Evolutionary conservation across 2,888 invertebrate species (phyloP), one percentile per base, ranked within the genome.

Genomic region (Pogonocherus hispidulus): DNA sequence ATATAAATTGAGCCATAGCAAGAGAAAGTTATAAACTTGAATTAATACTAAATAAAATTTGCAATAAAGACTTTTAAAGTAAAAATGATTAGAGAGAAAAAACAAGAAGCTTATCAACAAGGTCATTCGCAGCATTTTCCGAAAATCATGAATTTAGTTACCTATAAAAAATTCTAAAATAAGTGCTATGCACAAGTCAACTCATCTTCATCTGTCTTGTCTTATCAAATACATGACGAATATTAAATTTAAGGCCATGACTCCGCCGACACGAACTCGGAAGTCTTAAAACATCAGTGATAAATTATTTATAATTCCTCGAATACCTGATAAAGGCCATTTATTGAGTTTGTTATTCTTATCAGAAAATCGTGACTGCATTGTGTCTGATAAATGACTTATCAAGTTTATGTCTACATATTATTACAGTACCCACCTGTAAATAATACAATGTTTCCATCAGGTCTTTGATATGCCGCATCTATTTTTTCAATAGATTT

Each of bases 401-500:
- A n/a, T 14, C n/a, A 14, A 41, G n/a, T 41, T 14, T 3, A n/a
- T n/a, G n/a, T 14, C 19, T 20, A 20, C 16, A 18, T 16, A 37
- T 19, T 55, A 9, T 11, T 41, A 9, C 14, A 19, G 3, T 47
- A 67, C 47, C 49, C 73, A 90, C 92, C 92, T 76, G 88, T 85
- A 79, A 93, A 92, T 78, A 94, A 87, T 9, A 91, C 85, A 52
- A 94, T 90, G 78, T 90, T 88, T 27, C 91, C 90, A 78, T 93
- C 91, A n/a, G 84, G 85, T 69, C 90, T 88, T 84, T 94, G 90
- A 80, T 93, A 94, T 18, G 91, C 90, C 1, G 94, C 92, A 81
- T 92, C 92, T 62, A 94, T 88, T 74, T 84, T 85, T 66, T 78
- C 83, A 20, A 91, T 82, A 51, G 84, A 68, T n/a, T 85, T 78